Evolutionary conservation across 2,797 vertebrate genomes (phyloP), one percentile per base, ranked within the genome.

Genomic region (Myripristis jacobus): DNA sequence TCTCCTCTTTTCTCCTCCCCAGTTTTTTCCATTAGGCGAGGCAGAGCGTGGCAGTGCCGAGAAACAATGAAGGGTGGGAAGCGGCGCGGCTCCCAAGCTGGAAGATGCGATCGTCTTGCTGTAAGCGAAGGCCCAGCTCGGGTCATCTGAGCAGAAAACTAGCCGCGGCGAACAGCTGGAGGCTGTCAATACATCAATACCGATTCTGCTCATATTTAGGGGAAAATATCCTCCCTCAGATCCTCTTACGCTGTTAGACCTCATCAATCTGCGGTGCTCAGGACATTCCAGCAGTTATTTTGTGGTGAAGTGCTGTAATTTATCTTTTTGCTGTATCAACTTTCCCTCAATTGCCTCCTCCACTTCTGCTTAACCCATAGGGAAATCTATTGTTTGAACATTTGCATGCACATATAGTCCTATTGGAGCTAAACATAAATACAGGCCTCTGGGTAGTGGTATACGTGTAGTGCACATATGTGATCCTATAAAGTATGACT

Each of bases 11-110:
- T 69, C 64, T 34, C 47, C 53, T 66, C 71, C 29, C 66, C 65
- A 79, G 80, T 75, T 75, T 11, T 61, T 43, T 84, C 79, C 71
- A 51, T 66, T 43, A 72, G 74, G 53, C 27, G 57, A 74, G 57
- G 44, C 25, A 69, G 38, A 67, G 65, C 21, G 19, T 19, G 24
- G 21, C 69, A 27, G 62, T 68, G 2, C 57, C 6, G 54, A 2
- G 44, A 64, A 24, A 79, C 81, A 67, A 76, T 74, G 58, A 78
- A 78, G n/a, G 0, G 38, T 31, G 3, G 9, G 10, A 13, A 47
- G 54, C 22, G 4, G 16, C 70, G 8, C 29, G 3, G 9, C 79
- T 58, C 19, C 3, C n/a, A 4, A 44, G 29, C 63, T 22, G 57
- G 65, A 65, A 68, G 77, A 86, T 58, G 61, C 43, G 57, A 68